Evolutionary conservation across 2,113 vertebrate species (phyloP).

Genomic region (Atherinomorus stipes): DNA sequence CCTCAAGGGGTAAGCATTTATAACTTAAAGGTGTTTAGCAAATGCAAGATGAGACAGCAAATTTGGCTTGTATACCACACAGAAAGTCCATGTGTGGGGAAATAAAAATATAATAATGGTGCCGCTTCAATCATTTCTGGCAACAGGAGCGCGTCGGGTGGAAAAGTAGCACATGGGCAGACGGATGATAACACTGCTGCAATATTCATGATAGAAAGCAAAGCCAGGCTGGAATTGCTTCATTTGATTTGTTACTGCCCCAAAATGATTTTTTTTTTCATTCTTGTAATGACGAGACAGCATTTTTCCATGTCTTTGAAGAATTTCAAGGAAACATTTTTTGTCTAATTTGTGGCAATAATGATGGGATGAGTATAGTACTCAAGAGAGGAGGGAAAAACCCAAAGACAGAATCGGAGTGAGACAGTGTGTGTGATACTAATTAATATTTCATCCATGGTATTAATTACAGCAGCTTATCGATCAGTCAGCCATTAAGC

Average conservation of each 20-base stretch:
- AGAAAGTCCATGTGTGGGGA: neutral
- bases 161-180: slow-evolving; percentile 29
- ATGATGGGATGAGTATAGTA: neutral
- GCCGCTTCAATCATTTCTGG: neutral
- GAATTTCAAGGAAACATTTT: slow-evolving; percentile 30
- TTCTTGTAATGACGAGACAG: slow-evolving; percentile 20
- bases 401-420: slow-evolving; percentile 19
- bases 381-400: slow-evolving; percentile 17
- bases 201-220: slow-evolving; percentile 58
- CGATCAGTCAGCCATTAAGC: slow-evolving; percentile 71
- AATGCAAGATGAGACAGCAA: slow-evolving; percentile 9
- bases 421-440: slow-evolving; percentile 15
- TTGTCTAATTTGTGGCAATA: slow-evolving; percentile 38
- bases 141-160: slow-evolving; percentile 11
- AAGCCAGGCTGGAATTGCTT: slow-evolving; percentile 26
- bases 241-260: slow-evolving; percentile 33
- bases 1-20: neutral
- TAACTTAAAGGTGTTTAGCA: slow-evolving; percentile 9
- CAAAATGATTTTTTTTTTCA: slow-evolving; percentile 14
- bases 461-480: slow-evolving; percentile 73
- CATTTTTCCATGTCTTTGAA: slow-evolving; percentile 41
- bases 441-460: slow-evolving; percentile 72
- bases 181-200: slow-evolving; percentile 41
- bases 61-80: neutral
- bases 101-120: slow-evolving; percentile 19